Conservation (phyloP, 2,888 invertebrate species). For the Drosophila dives region DNA sequence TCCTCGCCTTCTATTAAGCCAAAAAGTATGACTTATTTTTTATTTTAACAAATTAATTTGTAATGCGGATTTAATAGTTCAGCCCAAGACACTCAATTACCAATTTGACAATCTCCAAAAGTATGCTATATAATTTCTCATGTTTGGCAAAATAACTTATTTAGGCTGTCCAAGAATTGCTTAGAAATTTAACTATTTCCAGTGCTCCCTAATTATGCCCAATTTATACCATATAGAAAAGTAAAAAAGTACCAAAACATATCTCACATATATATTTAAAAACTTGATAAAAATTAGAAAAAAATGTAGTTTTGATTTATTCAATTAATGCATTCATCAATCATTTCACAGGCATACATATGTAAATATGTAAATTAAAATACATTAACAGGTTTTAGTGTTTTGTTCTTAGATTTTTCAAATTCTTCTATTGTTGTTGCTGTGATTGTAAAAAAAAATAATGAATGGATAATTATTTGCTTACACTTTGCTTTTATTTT, state of each 20-base stretch:
- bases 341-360: conserved; percentile 45
- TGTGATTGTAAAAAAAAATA: conserved; percentile 20
- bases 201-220: not conserved
- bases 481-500: conserved; percentile 78
- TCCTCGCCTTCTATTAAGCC: not conserved
- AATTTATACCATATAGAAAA: not conserved
- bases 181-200: not conserved
- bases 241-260: not conserved
- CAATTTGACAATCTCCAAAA: not conserved
- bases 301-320: conserved; percentile 43
- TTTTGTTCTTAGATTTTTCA: conserved; percentile 14
- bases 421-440: conserved; percentile 46
- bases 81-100: not conserved
- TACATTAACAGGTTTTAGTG: conserved; percentile 49
- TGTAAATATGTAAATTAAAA: conserved; percentile 49
- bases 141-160: not conserved
- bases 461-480: conserved; percentile 51
- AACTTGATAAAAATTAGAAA: conserved; percentile 26
- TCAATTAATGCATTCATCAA: conserved; percentile 43
- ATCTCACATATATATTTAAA: conserved; percentile 9
- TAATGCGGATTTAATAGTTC: not conserved
- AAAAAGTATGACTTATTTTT: not conserved
- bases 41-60: no score
- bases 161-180: not conserved
- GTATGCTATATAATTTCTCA: not conserved